Evolutionary conservation across 2,113 vertebrate genomes (phyloP), one percentile per base, ranked within the genome.

Genomic region (Podarcis cretensis): DNA sequence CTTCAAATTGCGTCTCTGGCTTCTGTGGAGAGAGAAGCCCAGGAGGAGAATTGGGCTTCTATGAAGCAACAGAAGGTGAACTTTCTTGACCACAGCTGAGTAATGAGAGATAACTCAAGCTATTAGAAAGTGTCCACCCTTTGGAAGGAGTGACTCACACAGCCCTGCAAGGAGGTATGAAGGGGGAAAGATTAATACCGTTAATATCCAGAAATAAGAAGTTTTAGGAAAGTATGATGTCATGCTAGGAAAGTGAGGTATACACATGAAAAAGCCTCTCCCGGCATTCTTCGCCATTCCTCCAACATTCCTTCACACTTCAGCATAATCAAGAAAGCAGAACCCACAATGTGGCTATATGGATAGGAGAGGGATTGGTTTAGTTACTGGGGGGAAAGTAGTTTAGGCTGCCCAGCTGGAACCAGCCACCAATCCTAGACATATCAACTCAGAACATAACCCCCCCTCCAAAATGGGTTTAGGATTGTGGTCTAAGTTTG

Each of bases 11-110:
- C 63, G 16, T 71, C 35, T 75, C 43, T 25, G 76, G 74, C 81
- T 89, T 87, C 7, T 3, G 20, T 63, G 91, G 76, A 63, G 85
- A 18, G 59, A n/a, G 1, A 74, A 93, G 88, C 5, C 83, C 83
- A 85, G 14, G 1, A 12, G 48, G 69, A 32, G 73, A 18, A 66
- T 81, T 81, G 74, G 69, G 3, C 3, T 81, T 69, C 87, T 89
- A 35, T 77, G 84, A 69, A 90, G 90, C 76, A 48, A 8, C 2
- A 1, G 79, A 30, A 18, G 91, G 84, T 6, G 2, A 81, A 6
- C 0, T 10, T 57, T 37, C 2, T 18, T 91, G 57, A 83, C 83
- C 93, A 90, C 14, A 35, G 43, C 27, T 66, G 77, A 25, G 18
- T 63, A 88, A 87, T 40, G 32, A 68, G 79, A 76, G 7, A 2